These are phyloP conservation scores for Prunella fulvescens DNA, from an alignment of 2,113 vertebrate species.

Conservation along the genomic window DNA sequence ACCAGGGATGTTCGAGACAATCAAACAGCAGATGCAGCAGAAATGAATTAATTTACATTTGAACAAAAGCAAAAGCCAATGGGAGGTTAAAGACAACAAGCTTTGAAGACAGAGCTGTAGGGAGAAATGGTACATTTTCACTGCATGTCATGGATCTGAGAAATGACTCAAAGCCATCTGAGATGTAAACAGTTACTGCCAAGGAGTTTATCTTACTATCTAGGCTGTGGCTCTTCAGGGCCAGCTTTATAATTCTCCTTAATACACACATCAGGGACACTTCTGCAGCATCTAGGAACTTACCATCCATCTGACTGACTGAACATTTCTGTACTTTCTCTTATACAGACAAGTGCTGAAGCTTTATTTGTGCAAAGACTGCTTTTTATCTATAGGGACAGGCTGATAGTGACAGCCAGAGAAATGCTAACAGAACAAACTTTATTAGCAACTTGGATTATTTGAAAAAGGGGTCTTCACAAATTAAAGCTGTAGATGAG, in stretches of 20 bases:
- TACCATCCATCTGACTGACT: background rate
- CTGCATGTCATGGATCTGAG: background rate
- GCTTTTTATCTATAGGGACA: conserved; percentile 19
- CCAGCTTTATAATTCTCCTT: conserved; percentile 5
- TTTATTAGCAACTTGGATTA: conserved; percentile 11
- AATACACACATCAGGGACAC: background rate
- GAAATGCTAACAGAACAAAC: conserved; percentile 20
- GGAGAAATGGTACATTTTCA: conserved; percentile 23
- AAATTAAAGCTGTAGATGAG: conserved; percentile 17
- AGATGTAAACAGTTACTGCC: conserved; percentile 39
- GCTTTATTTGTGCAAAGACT: conserved; percentile 61
- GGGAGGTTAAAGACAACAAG: conserved; percentile 38
- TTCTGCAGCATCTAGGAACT: conserved; percentile 10
- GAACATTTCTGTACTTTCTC: background rate
- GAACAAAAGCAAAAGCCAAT: conserved; percentile 34
- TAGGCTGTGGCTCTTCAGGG: conserved; percentile 8
- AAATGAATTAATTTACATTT: conserved; percentile 54
- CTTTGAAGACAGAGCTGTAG: background rate
- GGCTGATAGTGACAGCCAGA: conserved; percentile 20
- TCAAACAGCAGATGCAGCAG: conserved; percentile 29
- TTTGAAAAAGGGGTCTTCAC: background rate
- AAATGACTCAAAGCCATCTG: conserved; percentile 6
- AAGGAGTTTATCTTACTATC: conserved; percentile 12
- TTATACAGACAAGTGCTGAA: conserved; percentile 17
- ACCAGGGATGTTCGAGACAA: background rate